Conservation (phyloP, 2,888 invertebrate species). For the Villa cingulata region DNA sequence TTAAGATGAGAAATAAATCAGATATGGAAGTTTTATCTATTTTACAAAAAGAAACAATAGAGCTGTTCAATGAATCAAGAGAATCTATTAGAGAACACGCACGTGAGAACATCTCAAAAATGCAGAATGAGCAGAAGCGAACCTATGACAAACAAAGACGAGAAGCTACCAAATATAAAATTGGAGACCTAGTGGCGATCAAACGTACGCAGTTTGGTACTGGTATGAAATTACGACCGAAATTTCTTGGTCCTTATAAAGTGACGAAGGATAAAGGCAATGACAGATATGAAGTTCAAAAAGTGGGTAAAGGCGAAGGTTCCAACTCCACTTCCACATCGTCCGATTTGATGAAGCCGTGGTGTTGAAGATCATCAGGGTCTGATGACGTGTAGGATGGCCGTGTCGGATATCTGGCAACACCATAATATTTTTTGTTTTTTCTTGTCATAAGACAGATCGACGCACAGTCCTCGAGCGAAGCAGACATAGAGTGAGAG, state of each 20-base stretch:
- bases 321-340: conserved; percentile 5
- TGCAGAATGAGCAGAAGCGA: conserved; percentile 1
- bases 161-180: neutral
- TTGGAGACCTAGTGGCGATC: conserved; percentile 6
- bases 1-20: conserved; percentile 5
- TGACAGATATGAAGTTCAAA: conserved; percentile 11
- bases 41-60: conserved; percentile 1
- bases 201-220: conserved; percentile 10
- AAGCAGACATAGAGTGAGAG: too few species aligned
- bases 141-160: neutral
- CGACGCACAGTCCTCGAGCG: too few species aligned
- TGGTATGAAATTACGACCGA: conserved; percentile 8
- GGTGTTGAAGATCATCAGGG: neutral
- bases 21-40: neutral
- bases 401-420: too few species aligned
- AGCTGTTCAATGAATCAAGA: neutral
- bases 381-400: too few species aligned
- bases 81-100: neutral
- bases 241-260: conserved; percentile 10
- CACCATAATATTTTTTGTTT: too few species aligned
- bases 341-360: conserved; percentile 9
- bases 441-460: too few species aligned
- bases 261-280: conserved; percentile 6
- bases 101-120: conserved; percentile 12
- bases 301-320: conserved; percentile 9